Evolutionary conservation across 2,888 invertebrate genomes (phyloP), one percentile per base, ranked within the genome.

Genomic region (Andricus quercusramuli): DNA sequence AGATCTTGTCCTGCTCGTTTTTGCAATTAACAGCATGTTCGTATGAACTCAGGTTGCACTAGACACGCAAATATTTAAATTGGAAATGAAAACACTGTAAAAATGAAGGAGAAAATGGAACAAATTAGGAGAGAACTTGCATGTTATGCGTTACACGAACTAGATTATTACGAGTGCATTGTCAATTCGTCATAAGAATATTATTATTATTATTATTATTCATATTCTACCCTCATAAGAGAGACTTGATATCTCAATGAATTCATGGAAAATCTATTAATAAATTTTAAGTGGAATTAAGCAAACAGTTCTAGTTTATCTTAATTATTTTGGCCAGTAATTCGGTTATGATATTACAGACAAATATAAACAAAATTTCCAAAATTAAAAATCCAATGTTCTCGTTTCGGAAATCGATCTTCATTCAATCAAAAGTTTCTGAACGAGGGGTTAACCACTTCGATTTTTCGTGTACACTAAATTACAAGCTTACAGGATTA

Each of bases 51-150:
- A 32, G 29, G 65, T 20, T 70, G 47, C 47, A 70, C 47, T 29
- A 47, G 68, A 70, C 68, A 70, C 25, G 47, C 68, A 70, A 70
- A 70, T 70, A 70, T 70, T 70, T 51, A 70, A 70, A 70, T 47
- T 47, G 25, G 68, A 70, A 70, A 47, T 51, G 47, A 70, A 47
- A 51, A 70, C 68, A 70, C 9, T 25, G 25, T 13, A 47, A 47
- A 70, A 70, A 51, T 47, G 25, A 29, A 47, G 15, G 25, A 15
- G 47, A 47, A 47, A 47, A 70, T 29, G 32, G 17, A 65, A 32
- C 17, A 29, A 65, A 65, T 17, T 65, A 15, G 25, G 17, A 70
- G 25, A 15, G 44, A 68, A 44, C 25, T 68, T 22, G 47, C 22
- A 68, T 25, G 44, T n/a, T 44, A 41, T 20, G 25, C 68, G 25